Evolutionary conservation across 37 sponge, comb jelly and placozoan species (phyloP), one percentile per base, ranked within the genome.

Genomic region (Lycopodina hypogea): DNA sequence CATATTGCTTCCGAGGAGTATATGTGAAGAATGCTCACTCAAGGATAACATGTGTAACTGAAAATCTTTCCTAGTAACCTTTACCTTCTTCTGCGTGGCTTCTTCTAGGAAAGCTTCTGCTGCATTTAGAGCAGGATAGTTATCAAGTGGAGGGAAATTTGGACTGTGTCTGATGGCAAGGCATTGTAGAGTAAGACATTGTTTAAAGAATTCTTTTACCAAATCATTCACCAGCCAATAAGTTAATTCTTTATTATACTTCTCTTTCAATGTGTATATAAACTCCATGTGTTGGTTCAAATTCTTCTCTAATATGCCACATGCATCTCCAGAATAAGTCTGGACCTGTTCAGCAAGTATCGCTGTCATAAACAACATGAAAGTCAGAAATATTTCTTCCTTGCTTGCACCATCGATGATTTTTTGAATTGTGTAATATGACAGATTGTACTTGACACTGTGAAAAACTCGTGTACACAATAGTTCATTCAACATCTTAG

Each of bases 181-280:
- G 26, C 59, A 75, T 36, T 61, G 59, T 50, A 58, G 48, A 42
- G 32, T 35, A 21, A 45, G 70, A 34, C 28, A n/a, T n/a, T 72
- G 24, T 4, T 38, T 53, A 38, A 38, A 78, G 4, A 65, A 30
- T 9, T 85, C 72, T 40, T 72, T 78, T 35, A 50, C 24, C 2
- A 78, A 42, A 42, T 85, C 85, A 35, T 35, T 61, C 33, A 85
- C 3, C 37, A 85, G 3, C 33, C 72, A 78, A 24, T 36, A n/a
- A 61, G 85, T 69, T 12, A 85, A 40, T 35, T 29, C 61, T 40
- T 36, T 60, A 45, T 62, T 34, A 4, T 17, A 17, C 38, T 42
- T 3, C 19, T 55, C 24, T 21, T 1, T 14, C 30, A 50, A 29
- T 17, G 24, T 22, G 0, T 9, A 17, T 26, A 72, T 32, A 33